These are phyloP conservation scores for Nineta flava DNA, from an alignment of 2,888 invertebrate genomes.

Conservation along the genomic window DNA sequence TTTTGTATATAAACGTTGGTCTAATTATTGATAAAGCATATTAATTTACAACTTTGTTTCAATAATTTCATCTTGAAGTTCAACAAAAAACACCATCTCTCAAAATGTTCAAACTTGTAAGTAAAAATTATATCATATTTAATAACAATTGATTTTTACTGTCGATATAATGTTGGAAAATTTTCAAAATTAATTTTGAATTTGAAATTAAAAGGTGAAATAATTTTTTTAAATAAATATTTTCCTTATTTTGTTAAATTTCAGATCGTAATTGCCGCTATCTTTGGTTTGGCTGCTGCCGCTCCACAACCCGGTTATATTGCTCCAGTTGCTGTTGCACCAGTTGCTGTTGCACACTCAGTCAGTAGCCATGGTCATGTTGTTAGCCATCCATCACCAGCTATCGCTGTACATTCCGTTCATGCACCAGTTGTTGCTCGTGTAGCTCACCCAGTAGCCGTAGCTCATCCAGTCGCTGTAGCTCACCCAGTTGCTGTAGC, in stretches of 20 bases:
- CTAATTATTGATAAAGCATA: too few species aligned
- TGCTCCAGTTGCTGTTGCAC: slow-evolving; percentile 23
- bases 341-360: slow-evolving; percentile 18
- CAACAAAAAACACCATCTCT: slow-evolving; percentile 4
- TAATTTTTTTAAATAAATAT: too few species aligned
- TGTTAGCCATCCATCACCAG: slow-evolving; percentile 14
- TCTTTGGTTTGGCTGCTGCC: slow-evolving; percentile 15
- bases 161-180: too few species aligned
- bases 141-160: too few species aligned
- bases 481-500: slow-evolving; percentile 19
- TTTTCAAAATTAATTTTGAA: too few species aligned
- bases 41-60: too few species aligned
- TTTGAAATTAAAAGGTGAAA: too few species aligned
- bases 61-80: not conserved
- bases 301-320: slow-evolving; percentile 13
- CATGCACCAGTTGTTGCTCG: slow-evolving; percentile 17
- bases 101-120: slow-evolving; percentile 21
- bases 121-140: slow-evolving; percentile 8
- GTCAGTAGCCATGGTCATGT: slow-evolving; percentile 16
- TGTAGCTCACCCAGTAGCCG: slow-evolving; percentile 13
- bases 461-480: slow-evolving; percentile 20
- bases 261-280: slow-evolving; percentile 33
- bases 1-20: too few species aligned
- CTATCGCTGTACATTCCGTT: slow-evolving; percentile 17
- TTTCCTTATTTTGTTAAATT: slow-evolving; percentile 7